phyloP scores from a whole-genome alignment of 37 sponge, comb jelly and placozoan genomes.

The Cliona cf. orientalis region DNA sequence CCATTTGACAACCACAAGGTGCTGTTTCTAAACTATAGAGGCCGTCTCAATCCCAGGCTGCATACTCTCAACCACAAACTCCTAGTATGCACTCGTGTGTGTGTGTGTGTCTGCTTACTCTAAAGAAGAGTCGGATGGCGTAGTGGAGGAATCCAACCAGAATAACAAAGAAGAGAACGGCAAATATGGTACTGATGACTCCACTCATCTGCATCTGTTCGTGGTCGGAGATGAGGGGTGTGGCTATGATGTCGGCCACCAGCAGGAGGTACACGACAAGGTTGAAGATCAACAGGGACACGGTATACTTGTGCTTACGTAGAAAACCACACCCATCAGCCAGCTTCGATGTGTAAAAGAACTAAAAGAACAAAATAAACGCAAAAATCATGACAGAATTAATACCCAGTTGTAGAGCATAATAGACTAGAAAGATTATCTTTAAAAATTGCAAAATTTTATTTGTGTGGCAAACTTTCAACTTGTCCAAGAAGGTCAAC shows the following conservation, averaged over 20 bases:
- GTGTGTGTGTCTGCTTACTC: too few species aligned
- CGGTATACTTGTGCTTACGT: conserved; percentile 42
- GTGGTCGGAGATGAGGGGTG: conserved; percentile 64
- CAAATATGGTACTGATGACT: conserved; percentile 65
- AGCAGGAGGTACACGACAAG: conserved; percentile 54
- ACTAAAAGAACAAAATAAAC: conserved; percentile 14
- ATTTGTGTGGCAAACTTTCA: too few species aligned
- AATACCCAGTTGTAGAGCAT: not conserved
- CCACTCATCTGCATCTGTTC: conserved; percentile 58
- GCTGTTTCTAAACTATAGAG: too few species aligned
- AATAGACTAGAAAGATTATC: too few species aligned
- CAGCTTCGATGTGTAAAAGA: conserved; percentile 35
- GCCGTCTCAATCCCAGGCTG: too few species aligned
- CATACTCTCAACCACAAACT: too few species aligned
- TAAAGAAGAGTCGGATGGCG: conserved; percentile 65
- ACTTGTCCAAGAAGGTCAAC: too few species aligned
- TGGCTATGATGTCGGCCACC: conserved; percentile 72
- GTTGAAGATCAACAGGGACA: conserved; percentile 55
- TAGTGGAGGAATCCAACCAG: conserved; percentile 68
- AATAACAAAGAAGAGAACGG: conserved; percentile 37
- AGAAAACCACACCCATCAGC: conserved; percentile 28
- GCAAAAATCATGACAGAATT: not conserved
- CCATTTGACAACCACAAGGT: too few species aligned
- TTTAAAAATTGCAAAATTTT: not conserved
- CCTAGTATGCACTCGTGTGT: too few species aligned